Evolutionary conservation across 2,888 invertebrate genomes (phyloP), one percentile per base, ranked within the genome.

Genomic region (Trimorus sp.): DNA sequence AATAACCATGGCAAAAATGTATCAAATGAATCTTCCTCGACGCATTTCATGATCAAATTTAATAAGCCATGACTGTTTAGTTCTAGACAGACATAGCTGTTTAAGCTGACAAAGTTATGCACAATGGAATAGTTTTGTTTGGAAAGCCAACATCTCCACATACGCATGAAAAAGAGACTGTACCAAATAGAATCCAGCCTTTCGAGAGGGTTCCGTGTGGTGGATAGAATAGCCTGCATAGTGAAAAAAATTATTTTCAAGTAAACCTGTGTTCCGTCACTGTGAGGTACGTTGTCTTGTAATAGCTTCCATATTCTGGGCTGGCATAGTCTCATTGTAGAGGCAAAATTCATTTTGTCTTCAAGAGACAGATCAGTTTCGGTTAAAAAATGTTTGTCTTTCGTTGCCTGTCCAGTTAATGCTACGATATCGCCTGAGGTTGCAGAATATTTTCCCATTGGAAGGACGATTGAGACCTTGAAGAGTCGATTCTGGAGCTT

Each of bases 281-380:
- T 86, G n/a, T 74, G 75, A 42, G 85, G 81, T 9, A 85, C 80
- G 37, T 86, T 26, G 42, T 82, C 26, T 78, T 82, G 59, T 42
- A 86, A 58, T 48, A 86, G 49, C 15, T 71, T 60, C 37, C 58
- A 73, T 45, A 87, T 70, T 70, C 79, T 77, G 45, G 73, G 59
- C 58, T 86, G 66, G 66, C 74, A 84, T 51, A 87, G 84, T 84
- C 84, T 85, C 37, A 84, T 77, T 15, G 84, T 84, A 7, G 86
- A 82, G 49, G 26, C 58, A 54, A 84, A 87, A 71, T 87, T 88
- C 86, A 88, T 86, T 80, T 85, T 85, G 48, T 87, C 85, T 58
- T 65, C 79, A 7, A 58, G 49, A 37, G 76, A 77, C n/a, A 83
- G 68, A 49, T 84, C 82, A 15, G 16, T 7, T 9, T 51, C 16